Conservation (phyloP, 1,140 invertebrate species). For the Mya arenaria region DNA sequence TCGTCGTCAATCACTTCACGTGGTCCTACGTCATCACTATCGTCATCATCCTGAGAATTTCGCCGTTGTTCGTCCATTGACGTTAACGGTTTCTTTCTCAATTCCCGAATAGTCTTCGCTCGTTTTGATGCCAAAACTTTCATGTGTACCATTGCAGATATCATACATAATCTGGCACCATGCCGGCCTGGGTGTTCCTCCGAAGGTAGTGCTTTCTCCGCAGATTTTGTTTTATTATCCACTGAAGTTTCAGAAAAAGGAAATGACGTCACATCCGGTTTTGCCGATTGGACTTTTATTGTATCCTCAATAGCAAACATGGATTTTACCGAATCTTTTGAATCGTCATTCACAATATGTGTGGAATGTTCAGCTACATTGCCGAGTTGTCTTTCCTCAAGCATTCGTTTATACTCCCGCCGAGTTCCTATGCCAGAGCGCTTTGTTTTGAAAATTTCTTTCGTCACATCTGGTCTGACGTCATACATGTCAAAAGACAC, state of each 20-base stretch:
- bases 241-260: conserved; percentile 12
- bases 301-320: not conserved
- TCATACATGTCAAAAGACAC: not conserved
- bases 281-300: not conserved
- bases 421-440: not conserved
- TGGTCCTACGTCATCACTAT: no score
- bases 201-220: conserved; percentile 4
- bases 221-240: not conserved
- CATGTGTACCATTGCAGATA: conserved; percentile 40
- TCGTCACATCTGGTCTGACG: conserved; percentile 32
- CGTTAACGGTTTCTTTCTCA: conserved; percentile 7
- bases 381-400: no score
- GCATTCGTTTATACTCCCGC: conserved; percentile 36
- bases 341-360: no score
- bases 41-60: no score
- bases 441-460: conserved; percentile 29
- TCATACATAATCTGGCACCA: conserved; percentile 31
- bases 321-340: no score
- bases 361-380: no score
- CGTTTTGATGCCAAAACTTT: not conserved
- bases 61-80: conserved; percentile 26
- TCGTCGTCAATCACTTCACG: no score
- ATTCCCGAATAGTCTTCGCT: conserved; percentile 22
- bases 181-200: not conserved
- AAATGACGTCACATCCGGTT: conserved; percentile 42